Conservation (phyloP, 2,797 vertebrate species). For the Glyptemys insculpta region DNA sequence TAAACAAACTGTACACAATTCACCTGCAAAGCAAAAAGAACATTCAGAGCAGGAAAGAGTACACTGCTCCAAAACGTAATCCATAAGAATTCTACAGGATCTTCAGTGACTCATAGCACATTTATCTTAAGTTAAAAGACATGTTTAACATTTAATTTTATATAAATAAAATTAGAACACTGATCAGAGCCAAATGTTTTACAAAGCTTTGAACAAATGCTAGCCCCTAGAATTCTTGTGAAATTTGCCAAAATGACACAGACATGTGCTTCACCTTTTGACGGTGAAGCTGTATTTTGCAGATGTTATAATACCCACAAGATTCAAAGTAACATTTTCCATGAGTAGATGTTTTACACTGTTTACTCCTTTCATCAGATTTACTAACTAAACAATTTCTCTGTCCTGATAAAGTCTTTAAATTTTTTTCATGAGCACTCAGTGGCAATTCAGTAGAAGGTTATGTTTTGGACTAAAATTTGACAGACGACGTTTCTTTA, state of each 20-base stretch:
- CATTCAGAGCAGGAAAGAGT: not conserved
- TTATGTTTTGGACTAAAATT: fast-evolving
- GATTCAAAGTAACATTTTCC: not conserved
- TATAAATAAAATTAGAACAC: not conserved
- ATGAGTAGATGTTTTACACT: fast-evolving
- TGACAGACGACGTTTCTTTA: fast-evolving
- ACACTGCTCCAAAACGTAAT: not conserved
- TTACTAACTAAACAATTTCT: not conserved
- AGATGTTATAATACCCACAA: conserved; percentile 26
- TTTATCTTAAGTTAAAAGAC: not conserved
- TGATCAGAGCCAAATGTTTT: not conserved
- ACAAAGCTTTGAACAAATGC: conserved; percentile 72
- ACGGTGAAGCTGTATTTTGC: conserved; percentile 7
- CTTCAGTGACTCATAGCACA: not conserved
- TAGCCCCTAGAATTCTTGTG: not conserved
- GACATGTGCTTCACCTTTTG: not conserved
- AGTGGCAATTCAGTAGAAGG: not conserved
- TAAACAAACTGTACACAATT: not conserved
- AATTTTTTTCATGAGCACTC: not conserved
- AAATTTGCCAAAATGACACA: not conserved
- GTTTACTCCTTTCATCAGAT: not conserved
- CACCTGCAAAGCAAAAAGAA: not conserved
- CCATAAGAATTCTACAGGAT: not conserved
- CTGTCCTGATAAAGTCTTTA: not conserved
- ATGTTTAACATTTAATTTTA: not conserved